Evolutionary conservation across 2,797 vertebrate species (phyloP), one percentile per base, ranked within the genome.

Genomic region (Sciurus carolinensis): DNA sequence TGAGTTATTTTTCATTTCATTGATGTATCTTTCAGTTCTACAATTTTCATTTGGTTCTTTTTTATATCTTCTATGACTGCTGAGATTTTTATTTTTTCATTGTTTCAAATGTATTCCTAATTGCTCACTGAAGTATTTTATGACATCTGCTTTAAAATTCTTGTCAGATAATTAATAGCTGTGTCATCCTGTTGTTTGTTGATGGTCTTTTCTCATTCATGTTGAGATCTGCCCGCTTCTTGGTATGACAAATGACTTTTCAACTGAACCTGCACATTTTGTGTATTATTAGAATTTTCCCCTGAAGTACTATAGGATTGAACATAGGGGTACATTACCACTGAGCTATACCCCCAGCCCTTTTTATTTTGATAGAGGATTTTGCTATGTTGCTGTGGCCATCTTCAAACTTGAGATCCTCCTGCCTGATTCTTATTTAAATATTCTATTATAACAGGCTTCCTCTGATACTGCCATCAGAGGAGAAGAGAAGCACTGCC

Each of bases 131-230:
- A 87, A 71, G 28, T 66, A 73, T 71, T 83, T 33, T 57, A 72
- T 72, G 57, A 39, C 54, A 47, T 17, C 9, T 85, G 18, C 57
- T 67, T 93, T 75, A 88, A 94, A 83, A 33, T 52, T 77, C 42
- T 76, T 57, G 26, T 66, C 54, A 91, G 88, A 84, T 75, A 73
- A 80, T 59, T 87, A 96, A 75, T 50, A 86, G 44, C 42, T 91
- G 24, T 77, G 69, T 54, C 42, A 94, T 57, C 30, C 30, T 90
- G 47, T 28, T 88, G 33, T 81, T 42, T 84, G 7, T 79, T 72
- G 66, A 88, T 20, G 39, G 39, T 62, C 44, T 92, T 89, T 69
- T 73, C 72, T 80, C n/a, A 85, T 62, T 75, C n/a, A 59, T 72
- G 36, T 81, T 54, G 39, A 62, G 39, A 89, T 57, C 9, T 67